These are phyloP conservation scores for Callinectes sapidus DNA, from an alignment of 2,888 invertebrate genomes.

Conservation along the genomic window DNA sequence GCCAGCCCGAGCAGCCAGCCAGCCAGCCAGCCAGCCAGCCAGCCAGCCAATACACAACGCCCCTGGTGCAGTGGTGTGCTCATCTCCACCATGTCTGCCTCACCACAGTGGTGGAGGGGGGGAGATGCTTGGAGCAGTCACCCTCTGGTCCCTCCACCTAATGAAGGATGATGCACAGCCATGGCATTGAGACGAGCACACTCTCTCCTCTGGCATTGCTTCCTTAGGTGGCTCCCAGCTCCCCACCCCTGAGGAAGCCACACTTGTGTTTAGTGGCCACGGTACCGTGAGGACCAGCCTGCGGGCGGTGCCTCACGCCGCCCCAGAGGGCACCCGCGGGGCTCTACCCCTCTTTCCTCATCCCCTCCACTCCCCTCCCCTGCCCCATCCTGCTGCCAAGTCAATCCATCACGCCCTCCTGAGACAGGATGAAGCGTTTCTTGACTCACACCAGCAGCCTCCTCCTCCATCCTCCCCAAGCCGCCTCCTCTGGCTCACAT, in stretches of 20 bases:
- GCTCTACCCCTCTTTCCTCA: background rate
- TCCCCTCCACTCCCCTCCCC: background rate
- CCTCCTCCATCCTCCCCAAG: background rate
- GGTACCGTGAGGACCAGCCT: slow-evolving; percentile 10
- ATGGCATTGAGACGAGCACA: background rate
- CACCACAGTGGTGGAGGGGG: background rate
- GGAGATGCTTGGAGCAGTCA: background rate
- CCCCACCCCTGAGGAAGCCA: background rate
- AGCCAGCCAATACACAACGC: background rate
- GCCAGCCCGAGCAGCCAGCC: too few species aligned
- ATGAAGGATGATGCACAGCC: background rate
- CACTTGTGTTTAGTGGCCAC: background rate
- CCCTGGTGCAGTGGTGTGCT: background rate
- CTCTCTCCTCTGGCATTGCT: background rate
- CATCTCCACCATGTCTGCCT: background rate
- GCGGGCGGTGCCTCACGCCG: slow-evolving; percentile 27
- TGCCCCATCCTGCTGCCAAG: background rate
- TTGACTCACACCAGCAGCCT: slow-evolving; percentile 22
- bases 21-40: background rate
- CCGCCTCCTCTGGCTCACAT: background rate
- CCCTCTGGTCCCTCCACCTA: background rate
- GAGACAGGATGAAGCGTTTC: slow-evolving; percentile 4
- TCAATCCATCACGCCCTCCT: slow-evolving; percentile 10
- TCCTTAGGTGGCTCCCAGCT: background rate
- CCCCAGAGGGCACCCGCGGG: slow-evolving; percentile 29